These are phyloP conservation scores for Dendronephthya gigantea DNA, from an alignment of 64 coral and sea anemone species.

Conservation along the genomic window DNA sequence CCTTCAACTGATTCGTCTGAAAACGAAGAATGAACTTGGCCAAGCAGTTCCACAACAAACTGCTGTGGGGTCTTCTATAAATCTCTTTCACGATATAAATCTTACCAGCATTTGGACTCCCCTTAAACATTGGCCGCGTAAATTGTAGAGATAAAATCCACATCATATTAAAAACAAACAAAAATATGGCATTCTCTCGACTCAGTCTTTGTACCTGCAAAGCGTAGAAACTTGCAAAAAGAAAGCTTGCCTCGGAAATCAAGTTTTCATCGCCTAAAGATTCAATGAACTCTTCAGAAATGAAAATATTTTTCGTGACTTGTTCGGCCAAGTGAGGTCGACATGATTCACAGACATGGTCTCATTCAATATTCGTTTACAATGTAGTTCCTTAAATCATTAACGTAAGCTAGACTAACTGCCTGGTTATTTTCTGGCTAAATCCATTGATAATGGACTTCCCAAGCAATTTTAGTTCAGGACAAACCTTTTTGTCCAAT, in stretches of 20 bases:
- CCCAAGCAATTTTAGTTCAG: too few species aligned
- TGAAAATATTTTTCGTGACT: too few species aligned
- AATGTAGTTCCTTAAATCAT: too few species aligned
- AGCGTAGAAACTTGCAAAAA: constrained; percentile 47
- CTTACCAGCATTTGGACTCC: background rate
- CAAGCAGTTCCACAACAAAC: constrained; percentile 3
- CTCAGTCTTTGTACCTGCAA: constrained; percentile 21
- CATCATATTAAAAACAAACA: background rate
- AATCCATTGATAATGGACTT: too few species aligned
- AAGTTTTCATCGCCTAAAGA: constrained; percentile 36
- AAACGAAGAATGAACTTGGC: background rate
- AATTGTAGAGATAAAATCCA: background rate
- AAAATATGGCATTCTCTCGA: background rate
- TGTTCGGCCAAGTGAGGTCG: too few species aligned
- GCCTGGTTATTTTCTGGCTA: too few species aligned
- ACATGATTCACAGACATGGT: too few species aligned
- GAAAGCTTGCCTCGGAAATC: constrained; percentile 34
- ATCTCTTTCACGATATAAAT: background rate
- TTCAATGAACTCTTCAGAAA: background rate
- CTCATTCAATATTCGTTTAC: too few species aligned
- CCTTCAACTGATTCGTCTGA: background rate
- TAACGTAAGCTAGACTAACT: too few species aligned
- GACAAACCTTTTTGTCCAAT: constrained; percentile 34
- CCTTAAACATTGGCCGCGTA: background rate
- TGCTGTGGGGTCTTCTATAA: background rate